Base-by-base conservation (phyloP, 2,888 invertebrate species). In the Noctua fimbriata region DNA sequence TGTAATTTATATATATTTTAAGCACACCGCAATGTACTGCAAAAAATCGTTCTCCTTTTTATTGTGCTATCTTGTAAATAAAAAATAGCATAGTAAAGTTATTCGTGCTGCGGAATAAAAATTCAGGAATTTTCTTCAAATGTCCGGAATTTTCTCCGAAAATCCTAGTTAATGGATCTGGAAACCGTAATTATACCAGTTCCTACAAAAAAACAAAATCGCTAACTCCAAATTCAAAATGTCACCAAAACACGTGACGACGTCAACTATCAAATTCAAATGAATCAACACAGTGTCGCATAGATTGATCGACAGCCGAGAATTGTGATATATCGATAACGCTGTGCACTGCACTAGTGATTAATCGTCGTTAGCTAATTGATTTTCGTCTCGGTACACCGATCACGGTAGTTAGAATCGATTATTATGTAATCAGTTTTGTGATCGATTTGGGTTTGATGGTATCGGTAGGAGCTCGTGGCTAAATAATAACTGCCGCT, bases 291-390 rank as follows among this genome's bases (percentile, higher is more conserved):
- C 70, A 72, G 74, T 82, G 78, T 84, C 85, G 75, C 83, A 80
- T 87, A 83, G 92, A 86, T 89, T 91, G 92, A 92, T 92, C 86
- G 92, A 89, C 92, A 92, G 90, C 90, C 89, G 87, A 89, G 89
- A 83, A 83, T 88, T 90, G 91, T 92, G 92, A 92, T 92, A 88
- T 90, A 92, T 92, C 90, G 90, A 89, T 90, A 75, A 86, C 80
- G 75, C 79, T 83, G 81, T 82, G 84, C 83, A 84, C 87, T 87
- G 87, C 86, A 88, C 84, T 87, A 89, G 91, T 92, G 92, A 92
- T 92, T 91, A 92, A 92, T 92, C 79, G 91, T 87, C 85, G 82
- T 73, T 83, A 86, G 87, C 88, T 92, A 90, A 92, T 92, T 90
- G 92, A 92, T 92, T 89, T 87, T 84, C 75, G 89, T 84, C 77